Percentiles rank a stretch among this genome's conserved stretches.
phyloP scores from a whole-genome alignment of 2,888 invertebrate genomes.

The Cantharis flavilabris region DNA sequence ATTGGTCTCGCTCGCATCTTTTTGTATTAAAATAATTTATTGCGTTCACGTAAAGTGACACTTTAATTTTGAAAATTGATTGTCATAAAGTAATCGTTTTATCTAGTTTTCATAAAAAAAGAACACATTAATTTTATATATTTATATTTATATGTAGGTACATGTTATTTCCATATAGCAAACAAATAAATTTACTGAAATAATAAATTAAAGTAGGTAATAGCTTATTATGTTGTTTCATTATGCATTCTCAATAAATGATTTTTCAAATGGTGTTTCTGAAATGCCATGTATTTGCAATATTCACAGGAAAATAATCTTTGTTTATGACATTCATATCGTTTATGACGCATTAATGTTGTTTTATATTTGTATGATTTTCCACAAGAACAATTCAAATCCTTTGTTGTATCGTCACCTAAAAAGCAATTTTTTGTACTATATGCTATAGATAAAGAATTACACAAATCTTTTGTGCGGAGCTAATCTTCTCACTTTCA shows the following conservation, averaged over 20 bases:
- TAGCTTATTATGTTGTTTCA: neutral
- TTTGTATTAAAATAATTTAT: too few species aligned
- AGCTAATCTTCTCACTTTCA: too few species aligned
- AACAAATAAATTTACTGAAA: neutral
- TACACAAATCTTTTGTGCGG: neutral
- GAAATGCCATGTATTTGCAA: constrained; percentile 22
- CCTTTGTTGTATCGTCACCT: neutral
- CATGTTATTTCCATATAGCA: neutral
- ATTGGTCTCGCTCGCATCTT: too few species aligned
- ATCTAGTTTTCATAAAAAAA: too few species aligned
- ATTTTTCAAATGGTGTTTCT: constrained; percentile 15
- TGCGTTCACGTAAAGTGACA: too few species aligned
- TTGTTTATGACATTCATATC: constrained; percentile 35
- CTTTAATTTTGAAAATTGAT: too few species aligned
- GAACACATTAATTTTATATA: neutral
- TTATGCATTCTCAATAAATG: constrained; percentile 12
- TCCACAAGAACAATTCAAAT: constrained; percentile 26
- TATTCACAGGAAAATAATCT: constrained; percentile 14
- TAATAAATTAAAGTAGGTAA: neutral
- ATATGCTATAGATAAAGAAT: neutral
- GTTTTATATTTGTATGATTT: constrained; percentile 18
- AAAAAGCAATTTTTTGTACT: neutral
- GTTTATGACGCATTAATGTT: constrained; percentile 24
- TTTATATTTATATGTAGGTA: neutral
- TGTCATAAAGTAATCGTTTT: too few species aligned